Conservation (phyloP, 2,113 vertebrate species). For the Heteronetta atricapilla region DNA sequence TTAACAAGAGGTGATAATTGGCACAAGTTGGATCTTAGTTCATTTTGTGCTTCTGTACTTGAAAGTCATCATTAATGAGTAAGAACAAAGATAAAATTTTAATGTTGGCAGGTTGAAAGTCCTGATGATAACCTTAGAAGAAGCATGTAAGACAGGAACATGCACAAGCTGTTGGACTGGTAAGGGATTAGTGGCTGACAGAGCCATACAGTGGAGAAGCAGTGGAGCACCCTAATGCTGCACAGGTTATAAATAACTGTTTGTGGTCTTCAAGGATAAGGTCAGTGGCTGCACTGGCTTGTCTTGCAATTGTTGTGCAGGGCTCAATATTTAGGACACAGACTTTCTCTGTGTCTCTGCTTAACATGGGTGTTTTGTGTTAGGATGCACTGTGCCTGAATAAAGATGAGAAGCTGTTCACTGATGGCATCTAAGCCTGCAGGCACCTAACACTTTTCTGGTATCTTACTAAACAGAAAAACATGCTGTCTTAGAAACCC, state of each 20-base stretch:
- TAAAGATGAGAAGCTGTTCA: background rate
- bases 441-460: background rate
- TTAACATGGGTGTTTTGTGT: rapidly evolving
- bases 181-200: background rate
- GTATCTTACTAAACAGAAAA: background rate
- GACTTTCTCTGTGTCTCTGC: background rate
- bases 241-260: background rate
- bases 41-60: background rate
- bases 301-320: background rate
- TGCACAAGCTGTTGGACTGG: background rate
- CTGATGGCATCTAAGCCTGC: background rate
- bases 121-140: background rate
- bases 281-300: background rate
- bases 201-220: background rate
- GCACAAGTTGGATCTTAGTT: background rate
- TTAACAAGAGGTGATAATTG: background rate
- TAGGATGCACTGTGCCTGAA: background rate
- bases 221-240: background rate
- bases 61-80: background rate
- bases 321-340: background rate
- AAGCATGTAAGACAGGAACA: background rate
- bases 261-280: background rate
- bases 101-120: background rate
- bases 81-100: background rate
- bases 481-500: background rate